These are phyloP conservation scores for Chelidonichthys spinosus DNA, from an alignment of 2,797 vertebrate species.

Conservation along the genomic window DNA sequence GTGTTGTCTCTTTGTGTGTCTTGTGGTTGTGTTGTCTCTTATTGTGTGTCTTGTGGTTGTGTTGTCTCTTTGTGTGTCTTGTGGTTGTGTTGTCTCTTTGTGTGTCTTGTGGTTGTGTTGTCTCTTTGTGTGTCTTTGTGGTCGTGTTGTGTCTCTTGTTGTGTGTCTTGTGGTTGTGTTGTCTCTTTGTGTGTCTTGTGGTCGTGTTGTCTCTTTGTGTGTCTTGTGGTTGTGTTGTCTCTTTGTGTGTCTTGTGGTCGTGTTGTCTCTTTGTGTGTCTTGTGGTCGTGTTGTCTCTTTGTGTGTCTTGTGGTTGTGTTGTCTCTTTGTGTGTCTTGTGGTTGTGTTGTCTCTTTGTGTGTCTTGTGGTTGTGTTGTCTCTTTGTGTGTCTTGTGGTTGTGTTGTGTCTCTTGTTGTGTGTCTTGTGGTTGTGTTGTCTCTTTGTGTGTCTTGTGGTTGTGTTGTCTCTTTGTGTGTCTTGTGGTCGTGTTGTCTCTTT, in stretches of 20 bases:
- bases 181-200: neutral
- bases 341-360: neutral
- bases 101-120: neutral
- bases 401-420: too few species aligned
- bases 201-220: neutral
- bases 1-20: neutral
- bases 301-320: neutral
- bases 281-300: neutral
- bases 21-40: too few species aligned
- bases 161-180: neutral
- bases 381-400: too few species aligned
- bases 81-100: too few species aligned
- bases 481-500: too few species aligned
- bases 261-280: neutral
- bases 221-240: too few species aligned
- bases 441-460: too few species aligned
- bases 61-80: neutral
- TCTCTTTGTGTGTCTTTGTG: neutral
- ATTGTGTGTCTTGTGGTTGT: too few species aligned
- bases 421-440: too few species aligned
- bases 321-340: neutral
- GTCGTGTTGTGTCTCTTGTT: neutral
- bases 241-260: neutral
- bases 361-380: rapidly evolving
- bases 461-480: too few species aligned